Base-by-base conservation (phyloP, 2,888 invertebrate genomes). In the Mimachlamys varia region DNA sequence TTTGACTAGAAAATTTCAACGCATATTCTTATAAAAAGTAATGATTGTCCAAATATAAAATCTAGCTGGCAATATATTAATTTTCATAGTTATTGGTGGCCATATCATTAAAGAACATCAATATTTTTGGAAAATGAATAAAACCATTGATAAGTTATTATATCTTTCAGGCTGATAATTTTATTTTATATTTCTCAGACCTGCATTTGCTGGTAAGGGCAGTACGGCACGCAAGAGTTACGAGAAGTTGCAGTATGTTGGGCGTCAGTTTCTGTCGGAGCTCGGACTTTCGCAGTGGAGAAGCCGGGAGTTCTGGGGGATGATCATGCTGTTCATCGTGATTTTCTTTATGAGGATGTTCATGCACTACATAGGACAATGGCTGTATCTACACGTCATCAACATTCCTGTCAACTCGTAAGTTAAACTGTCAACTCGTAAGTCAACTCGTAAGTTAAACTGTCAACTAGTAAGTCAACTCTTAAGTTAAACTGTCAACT, bases 231-330 rank as follows among this genome's bases (percentile, higher is more conserved):
- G 93, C 62, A 90, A 93, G 22, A 94, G 94, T 10, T 92, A 94
- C 44, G 95, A 96, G 92, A 96, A 95, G 92, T 87, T 96, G 91
- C 92, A 94, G 90, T 96, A 96, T 93, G 93, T 96, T 15, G 92
- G 94, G 0, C 95, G 96, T 0, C 95, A 95, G 94, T 94, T 96
- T 89, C 89, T 96, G 89, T 94, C 96, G 0, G 96, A 96, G 92
- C 93, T 96, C 22, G 96, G 96, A 1, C 91, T 96, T 87, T 95
- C 96, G 3, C 95, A 96, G 94, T 96, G 96, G 96, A 91, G 96
- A 10, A 95, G 95, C 91, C 88, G 95, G 38, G 96, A 96, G 91
- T 96, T 96, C 95, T 96, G 96, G 96, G 95, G 94, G 33, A 96
- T 96, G 96, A 89, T 96, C 88, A 91, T 96, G 88, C 93, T 96